Evolutionary conservation across 2,888 invertebrate genomes (phyloP), one percentile per base, ranked within the genome.

Genomic region (Ophraella communa): DNA sequence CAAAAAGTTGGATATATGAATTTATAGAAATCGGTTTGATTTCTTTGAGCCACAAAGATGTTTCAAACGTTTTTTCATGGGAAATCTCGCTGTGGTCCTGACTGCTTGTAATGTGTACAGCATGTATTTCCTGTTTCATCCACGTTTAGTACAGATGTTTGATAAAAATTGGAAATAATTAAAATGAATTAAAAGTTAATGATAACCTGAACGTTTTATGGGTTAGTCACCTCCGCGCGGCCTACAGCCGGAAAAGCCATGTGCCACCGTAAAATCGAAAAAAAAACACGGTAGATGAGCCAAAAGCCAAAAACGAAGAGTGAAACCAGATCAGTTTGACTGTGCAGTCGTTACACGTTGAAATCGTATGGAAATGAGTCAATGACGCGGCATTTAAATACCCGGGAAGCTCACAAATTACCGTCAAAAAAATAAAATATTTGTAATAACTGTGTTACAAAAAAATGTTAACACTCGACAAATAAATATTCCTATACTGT

Each of bases 171-270:
- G 8, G n/a, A 52, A 45, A 52, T 30, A 52, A 54, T 33, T 54
- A 54, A 54, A 54, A 11, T 35, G 7, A 54, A 54, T 54, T 54
- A 27, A 54, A 35, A 35, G 54, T 54, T n/a, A 35, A 35, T 21
- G 54, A 54, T 54, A 54, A 54, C 39, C 39, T 54, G 54, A 54
- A 44, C 57, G 54, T 45, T 51, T 51, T 59, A 55, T 66, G 77
- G 78, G 79, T 79, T 79, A 79, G 73, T 79, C 78, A 80, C 80
- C 80, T 79, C 73, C 67, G 65, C 45, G 21, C 45, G 45, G 18
- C n/a, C 45, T 21, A 21, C 75, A 74, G 68, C 65, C 77, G 75
- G 75, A 73, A 76, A 73, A 73, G 75, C 75, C 78, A 77, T 78
- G 75, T 77, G 77, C 74, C 72, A 67, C 47, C 45, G 42, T 44